phyloP scores from a whole-genome alignment of 2,888 invertebrate genomes.

The Nesidiocoris tenuis region DNA sequence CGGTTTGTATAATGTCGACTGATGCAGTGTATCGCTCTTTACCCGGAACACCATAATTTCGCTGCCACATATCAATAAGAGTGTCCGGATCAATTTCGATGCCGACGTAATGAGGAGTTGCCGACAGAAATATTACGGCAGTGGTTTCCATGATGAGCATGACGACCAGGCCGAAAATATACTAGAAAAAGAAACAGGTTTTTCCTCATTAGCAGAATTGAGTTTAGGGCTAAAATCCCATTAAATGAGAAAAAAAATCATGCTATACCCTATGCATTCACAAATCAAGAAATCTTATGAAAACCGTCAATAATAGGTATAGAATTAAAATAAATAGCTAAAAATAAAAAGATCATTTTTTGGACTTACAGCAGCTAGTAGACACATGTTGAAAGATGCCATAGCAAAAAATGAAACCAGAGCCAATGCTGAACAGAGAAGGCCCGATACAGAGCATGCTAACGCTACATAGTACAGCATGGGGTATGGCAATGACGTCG shows the following conservation, averaged over 20 bases:
- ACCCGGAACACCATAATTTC: constrained; percentile 74
- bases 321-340: too few relatives aligned
- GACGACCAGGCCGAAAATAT: constrained; percentile 68
- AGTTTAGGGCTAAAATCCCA: too few relatives aligned
- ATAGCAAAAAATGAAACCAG: constrained; percentile 81
- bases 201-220: too few relatives aligned
- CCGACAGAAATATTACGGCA: constrained; percentile 67
- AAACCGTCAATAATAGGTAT: too few relatives aligned
- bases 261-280: too few relatives aligned
- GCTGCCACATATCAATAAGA: constrained; percentile 70
- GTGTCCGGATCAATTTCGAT: constrained; percentile 67
- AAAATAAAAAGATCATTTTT: too few relatives aligned
- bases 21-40: constrained; percentile 73
- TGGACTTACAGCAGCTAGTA: constrained; percentile 66
- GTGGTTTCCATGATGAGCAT: constrained; percentile 70
- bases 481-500: constrained; percentile 69
- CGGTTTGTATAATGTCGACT: constrained; percentile 73
- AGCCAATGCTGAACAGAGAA: constrained; percentile 67
- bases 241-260: too few relatives aligned
- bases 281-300: too few relatives aligned
- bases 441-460: constrained; percentile 67
- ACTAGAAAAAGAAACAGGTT: constrained; percentile 57
- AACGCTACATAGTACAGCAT: constrained; percentile 75
- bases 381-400: constrained; percentile 68
- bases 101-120: constrained; percentile 77